Percentiles rank a stretch among this genome's conserved stretches.
phyloP scores from a whole-genome alignment of 2,113 vertebrate genomes.

The Dipodomys stephensi region DNA sequence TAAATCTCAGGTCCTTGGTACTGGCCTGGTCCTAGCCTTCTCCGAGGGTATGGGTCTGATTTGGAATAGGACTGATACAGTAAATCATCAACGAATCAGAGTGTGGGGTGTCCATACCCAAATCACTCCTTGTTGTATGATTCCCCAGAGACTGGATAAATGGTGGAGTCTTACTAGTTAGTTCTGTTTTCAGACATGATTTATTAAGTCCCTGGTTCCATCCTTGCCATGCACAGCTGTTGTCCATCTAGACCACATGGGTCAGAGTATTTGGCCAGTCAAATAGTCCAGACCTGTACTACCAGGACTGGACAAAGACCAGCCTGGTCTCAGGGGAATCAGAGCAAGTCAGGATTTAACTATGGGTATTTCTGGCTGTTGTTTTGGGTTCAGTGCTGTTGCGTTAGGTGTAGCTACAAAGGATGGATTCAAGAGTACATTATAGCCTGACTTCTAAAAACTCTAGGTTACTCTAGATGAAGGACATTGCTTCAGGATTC shows the following conservation, averaged over 20 bases:
- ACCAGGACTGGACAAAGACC: neutral
- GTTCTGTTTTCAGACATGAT: neutral
- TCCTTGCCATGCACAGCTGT: neutral
- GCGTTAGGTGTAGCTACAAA: neutral
- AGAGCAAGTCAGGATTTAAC: neutral
- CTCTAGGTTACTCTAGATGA: neutral
- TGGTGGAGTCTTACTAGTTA: neutral
- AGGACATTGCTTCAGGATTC: neutral
- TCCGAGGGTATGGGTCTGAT: neutral
- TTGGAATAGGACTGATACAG: neutral
- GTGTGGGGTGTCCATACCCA: neutral
- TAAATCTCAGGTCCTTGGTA: neutral
- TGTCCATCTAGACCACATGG: neutral
- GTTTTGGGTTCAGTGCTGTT: neutral
- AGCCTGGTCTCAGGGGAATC: neutral
- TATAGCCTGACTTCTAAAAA: constrained; percentile 21
- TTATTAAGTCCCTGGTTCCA: neutral
- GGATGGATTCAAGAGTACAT: constrained; percentile 44
- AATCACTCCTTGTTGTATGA: neutral
- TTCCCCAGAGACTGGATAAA: neutral
- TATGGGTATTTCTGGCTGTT: neutral
- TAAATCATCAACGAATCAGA: neutral
- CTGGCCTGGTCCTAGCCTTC: neutral
- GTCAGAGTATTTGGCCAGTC: neutral
- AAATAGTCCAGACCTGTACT: neutral